Base-by-base conservation (phyloP, 1,140 invertebrate species). In the Panagrolaimus sp. region DNA sequence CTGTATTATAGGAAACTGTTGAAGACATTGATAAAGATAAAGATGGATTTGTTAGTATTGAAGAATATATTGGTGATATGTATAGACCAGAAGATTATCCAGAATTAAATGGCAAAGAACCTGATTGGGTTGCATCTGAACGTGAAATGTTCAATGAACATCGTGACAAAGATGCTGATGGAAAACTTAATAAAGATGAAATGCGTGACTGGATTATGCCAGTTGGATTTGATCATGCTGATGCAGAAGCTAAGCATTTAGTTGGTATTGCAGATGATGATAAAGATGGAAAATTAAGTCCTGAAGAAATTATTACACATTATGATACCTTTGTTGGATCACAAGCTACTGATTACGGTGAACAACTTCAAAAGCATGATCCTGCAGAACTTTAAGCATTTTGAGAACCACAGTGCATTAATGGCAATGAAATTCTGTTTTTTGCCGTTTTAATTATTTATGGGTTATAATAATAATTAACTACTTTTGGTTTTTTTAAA, bases 261-360 rank as follows among this genome's bases (percentile, higher is more conserved):
- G 89, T 98, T 70, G 91, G 90, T 82, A 91, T 95, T 83, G 91
- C 94, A 2, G 96, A 99, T 85, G 83, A 86, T 0, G 89, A 98
- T 85, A 89, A 89, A 3, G 94, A 98, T 85, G 89, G 91, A 71
- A 89, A 90, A 81, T 85, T 99, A 7, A 91, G 90, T 4, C 93
- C 92, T 84, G 88, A 90, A 7, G 96, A 99, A 86, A 90, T 98
- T 64, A 83, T 98, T 0, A 89, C 90, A 45, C 96, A 97, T 82
- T 97, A 97, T 84, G 95, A 98, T 84, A 85, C 96, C 1, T 99
- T 98, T 84, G 95, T 98, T 0, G 94, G 95, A 42, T 97, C 93
- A 14, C 94, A 98, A 83, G 96, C 93, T 0, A 98, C 95, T 0
- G 95, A 98, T 85, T 99, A 97, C 84, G 96, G 96, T 0, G 93